Conservation (phyloP, 1,140 invertebrate species). For the Cryptotermes secundus region DNA sequence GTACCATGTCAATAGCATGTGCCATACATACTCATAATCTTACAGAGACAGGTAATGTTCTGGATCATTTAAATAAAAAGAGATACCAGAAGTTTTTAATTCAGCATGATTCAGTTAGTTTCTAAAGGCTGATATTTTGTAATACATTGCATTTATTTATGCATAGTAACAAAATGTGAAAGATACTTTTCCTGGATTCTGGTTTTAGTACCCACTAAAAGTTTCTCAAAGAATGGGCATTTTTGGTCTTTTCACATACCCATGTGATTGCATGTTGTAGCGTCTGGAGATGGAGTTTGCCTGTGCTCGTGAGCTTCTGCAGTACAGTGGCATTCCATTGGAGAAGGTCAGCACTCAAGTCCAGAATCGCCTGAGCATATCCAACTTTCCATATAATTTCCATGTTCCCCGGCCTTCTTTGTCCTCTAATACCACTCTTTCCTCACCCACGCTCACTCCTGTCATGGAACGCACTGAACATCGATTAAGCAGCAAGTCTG, state of each 20-base stretch:
- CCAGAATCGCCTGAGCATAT: conserved; percentile 20
- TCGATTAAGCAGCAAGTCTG: neutral
- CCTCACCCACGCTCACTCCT: conserved; percentile 5
- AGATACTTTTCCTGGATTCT: no score
- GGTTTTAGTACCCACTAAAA: neutral
- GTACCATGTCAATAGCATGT: no score
- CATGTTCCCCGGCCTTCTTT: neutral
- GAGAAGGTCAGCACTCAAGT: conserved; percentile 6
- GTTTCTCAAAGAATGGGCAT: neutral
- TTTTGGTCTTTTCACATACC: neutral
- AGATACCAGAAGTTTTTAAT: no score
- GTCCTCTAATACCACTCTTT: neutral
- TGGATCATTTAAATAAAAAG: no score
- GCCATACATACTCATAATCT: no score
- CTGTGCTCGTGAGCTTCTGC: conserved; percentile 3
- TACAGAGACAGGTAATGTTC: no score
- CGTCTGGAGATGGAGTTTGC: conserved; percentile 28
- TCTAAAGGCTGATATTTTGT: no score
- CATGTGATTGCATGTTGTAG: conserved; percentile 31
- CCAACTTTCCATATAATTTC: neutral
- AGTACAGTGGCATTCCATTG: neutral
- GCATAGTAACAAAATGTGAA: no score
- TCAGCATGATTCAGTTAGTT: no score
- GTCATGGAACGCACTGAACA: neutral
- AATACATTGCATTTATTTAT: no score